Base-by-base conservation (phyloP, 2,888 invertebrate species). In the Molorchus minor region DNA sequence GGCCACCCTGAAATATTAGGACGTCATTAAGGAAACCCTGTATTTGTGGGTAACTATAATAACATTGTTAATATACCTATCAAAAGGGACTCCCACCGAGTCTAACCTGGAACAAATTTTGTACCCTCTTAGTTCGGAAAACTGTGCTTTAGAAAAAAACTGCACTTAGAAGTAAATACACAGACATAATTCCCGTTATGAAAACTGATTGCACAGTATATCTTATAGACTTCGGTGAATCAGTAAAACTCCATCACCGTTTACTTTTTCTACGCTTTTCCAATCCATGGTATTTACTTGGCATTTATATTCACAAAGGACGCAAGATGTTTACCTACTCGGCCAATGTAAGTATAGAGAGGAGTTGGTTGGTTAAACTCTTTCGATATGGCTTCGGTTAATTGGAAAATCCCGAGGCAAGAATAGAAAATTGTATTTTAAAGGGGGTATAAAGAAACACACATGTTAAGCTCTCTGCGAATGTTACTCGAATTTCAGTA, bases 341-440 rank as follows among this genome's bases (percentile, higher is more conserved):
- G 15, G 25, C 49, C 49, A 36, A 49, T 33, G 49, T 49, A 36
- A 49, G 38, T 49, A 49, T n/a, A n/a, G n/a, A n/a, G n/a, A n/a
- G n/a, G 38, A 25, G 25, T 35, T 36, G 29, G 36, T 49, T 49
- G 49, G 38, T 49, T 49, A 49, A 38, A 49, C 15, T 25, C 29
- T n/a, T 29, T n/a, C 21, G 25, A 49, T 29, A 21, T n/a, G 38
- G 38, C 38, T 29, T 36, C 25, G n/a, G 25, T 20, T 36, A 49
- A 25, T 25, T 8, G 38, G 21, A 21, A 36, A 49, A 29, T 21
- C 13, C 49, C 2, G n/a, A 21, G 36, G 36, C 49, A 25, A 19
- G 15, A 38, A 16, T 36, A 25, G 12, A 47, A 36, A 12, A 36
- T 36, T 38, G 36, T 49, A 49, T 25, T 49, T 49, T 38, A 49